Base-by-base conservation (phyloP, 2,797 vertebrate species). In the Chromobotia macracanthus region DNA sequence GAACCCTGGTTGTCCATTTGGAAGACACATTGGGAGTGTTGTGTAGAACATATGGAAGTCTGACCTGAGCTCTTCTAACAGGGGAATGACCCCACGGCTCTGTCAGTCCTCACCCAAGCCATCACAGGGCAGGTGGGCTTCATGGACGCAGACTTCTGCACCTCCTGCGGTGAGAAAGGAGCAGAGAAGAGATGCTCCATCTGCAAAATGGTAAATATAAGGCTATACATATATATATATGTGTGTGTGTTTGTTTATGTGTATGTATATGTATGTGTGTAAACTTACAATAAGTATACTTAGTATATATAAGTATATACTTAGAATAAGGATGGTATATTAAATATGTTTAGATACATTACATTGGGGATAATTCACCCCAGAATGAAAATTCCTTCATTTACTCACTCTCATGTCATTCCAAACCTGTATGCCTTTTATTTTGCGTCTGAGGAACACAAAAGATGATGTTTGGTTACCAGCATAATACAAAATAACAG, bases 51-150 rank as follows among this genome's bases (percentile, higher is more conserved):
- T 44, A 19, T 55, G 12, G 15, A 25, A 53, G 44, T 44, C 64
- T 78, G 44, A 78, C 15, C 44, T 28, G 2, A 31, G 23, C 18
- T 70, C 4, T 69, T 66, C 76, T 18, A 38, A 1, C 84, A 99
- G 97, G 97, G 97, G 7, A 95, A 93, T 60, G 96, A 99, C 87
- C 98, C 98, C 70, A 98, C 97, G 3, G 97, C 98, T 21, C 93
- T 99, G 84, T 97, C 97, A 0, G 96, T 99, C 66, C 94, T 99
- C 82, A 98, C 96, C 15, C 98, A 99, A 89, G 97, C 97, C 21
- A 96, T 99, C 87, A 99, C 97, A 0, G 98, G 97, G 51, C 98
- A 99, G 89, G 95, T 99, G 65, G 98, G 97, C 44, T 98, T 99
- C 87, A 94, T 98, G 93, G 97, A 99, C 80, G 93, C 95, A 15